Base-by-base conservation (phyloP, 2,113 vertebrate species). In the Nannospalax galili region DNA sequence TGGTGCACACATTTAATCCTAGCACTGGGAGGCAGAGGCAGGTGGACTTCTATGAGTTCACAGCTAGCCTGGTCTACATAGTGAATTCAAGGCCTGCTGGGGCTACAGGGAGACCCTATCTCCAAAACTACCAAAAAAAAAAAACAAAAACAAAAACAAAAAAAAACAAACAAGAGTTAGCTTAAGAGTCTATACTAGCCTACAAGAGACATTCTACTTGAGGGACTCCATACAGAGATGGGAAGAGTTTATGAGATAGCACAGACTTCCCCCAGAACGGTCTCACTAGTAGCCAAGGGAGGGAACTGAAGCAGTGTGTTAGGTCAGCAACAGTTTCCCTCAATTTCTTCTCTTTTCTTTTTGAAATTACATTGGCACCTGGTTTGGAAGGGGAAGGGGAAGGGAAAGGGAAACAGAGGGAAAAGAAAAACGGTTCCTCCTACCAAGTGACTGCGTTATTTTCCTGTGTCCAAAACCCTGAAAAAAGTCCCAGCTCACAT, bases 321-420 rank as follows among this genome's bases (percentile, higher is more conserved):
- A 40, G 97, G 96, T 97, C 92, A 96, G 86, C 52, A 8, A 42
- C 87, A 77, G 22, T 94, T 96, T 97, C 95, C 96, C 95, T 92
- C 80, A 1, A 19, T 84, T 78, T 64, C 85, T 96, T 97, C 48
- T 86, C 97, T 96, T 96, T 91, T 65, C 73, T 96, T 96, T 95
- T 94, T 95, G 79, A 94, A 98, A 90, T 96, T 96, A 96, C 52
- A 5, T 94, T 85, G 82, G 22, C 78, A 90, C 82, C 48, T 84
- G 74, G 64, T 92, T 84, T 62, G 93, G 28, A 78, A 65, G 4
- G 28, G 58, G 52, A 40, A 78, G n/a, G 11, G 5, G 17, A 20
- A 72, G 5, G 14, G 1, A 32, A 26, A 26, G 3, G 22, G 7
- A 28, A 26, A 32, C 26, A 9, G 30, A 12, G 11, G 32, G 32